Base-by-base conservation (phyloP, 2,888 invertebrate species). In the Ctenicera cuprea region DNA sequence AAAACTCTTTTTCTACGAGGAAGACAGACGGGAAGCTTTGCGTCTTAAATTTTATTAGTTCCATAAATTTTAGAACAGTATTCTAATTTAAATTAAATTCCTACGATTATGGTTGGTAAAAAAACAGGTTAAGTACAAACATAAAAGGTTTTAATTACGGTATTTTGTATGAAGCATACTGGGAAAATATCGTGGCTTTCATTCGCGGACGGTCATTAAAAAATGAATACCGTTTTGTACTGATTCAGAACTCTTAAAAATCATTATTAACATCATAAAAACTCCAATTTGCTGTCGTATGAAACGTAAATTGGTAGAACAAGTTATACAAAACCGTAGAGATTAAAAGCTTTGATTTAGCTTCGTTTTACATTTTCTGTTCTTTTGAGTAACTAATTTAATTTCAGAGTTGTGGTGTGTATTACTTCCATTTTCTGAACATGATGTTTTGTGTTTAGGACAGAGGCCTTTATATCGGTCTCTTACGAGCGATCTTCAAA, bases 311-410 rank as follows among this genome's bases (percentile, higher is more conserved):
- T 62, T 62, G 45, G 62, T 45, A 62, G 26, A 52, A 30, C 33
- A 65, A 33, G 48, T 37, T 37, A 22, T 61, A 50, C 70, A 37
- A 63, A 70, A 48, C 62, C 62, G n/a, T 11, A 33, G 61, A 41
- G 62, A 59, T 70, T 52, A 70, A 62, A 61, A 50, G 70, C 65
- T 64, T 64, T 57, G 52, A 52, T 64, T 71, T 45, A 45, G 62
- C 43, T 9, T 59, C 22, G 45, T 45, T 41, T 54, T 54, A 57
- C 52, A 43, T 71, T 67, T 67, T 67, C 67, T 37, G 71, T 45
- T 43, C 71, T 54, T 71, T 71, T 64, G 54, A 64, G 43, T 54
- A 71, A 66, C 64, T 71, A 71, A 71, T 71, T 71, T 71, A 57
- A 66, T 71, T 71, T 70, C 14, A 52, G 16, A 70, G 52, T 63